These are phyloP conservation scores for Oostethus manadensis DNA, from an alignment of 2,113 vertebrate genomes.

Conservation along the genomic window DNA sequence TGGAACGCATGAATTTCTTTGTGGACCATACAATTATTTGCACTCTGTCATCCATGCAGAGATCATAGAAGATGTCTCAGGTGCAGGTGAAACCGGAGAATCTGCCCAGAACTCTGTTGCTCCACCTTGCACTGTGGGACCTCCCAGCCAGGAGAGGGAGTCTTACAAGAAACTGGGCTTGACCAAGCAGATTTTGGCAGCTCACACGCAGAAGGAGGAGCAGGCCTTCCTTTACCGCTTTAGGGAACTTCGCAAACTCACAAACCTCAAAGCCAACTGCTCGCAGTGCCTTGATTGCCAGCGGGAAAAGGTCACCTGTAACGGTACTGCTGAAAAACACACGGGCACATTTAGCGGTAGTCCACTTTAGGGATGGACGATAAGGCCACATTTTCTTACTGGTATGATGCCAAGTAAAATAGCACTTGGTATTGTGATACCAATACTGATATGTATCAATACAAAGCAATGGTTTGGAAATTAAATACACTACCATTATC, in stretches of 20 bases:
- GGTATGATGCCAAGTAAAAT: too few relatives aligned
- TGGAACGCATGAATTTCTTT: background rate
- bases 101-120: conserved; percentile 41
- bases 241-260: conserved; percentile 72
- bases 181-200: conserved; percentile 91
- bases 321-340: conserved; percentile 54
- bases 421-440: too few relatives aligned
- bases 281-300: conserved; percentile 76
- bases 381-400: too few relatives aligned
- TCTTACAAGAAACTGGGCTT: conserved; percentile 83
- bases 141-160: conserved; percentile 77
- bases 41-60: conserved; percentile 64
- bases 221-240: conserved; percentile 85
- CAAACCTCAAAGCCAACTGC: conserved; percentile 76
- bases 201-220: conserved; percentile 92
- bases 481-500: too few relatives aligned
- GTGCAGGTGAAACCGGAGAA: conserved; percentile 69
- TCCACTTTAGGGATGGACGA: too few relatives aligned
- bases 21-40: background rate
- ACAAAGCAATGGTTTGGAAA: too few relatives aligned
- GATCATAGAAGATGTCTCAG: conserved; percentile 78
- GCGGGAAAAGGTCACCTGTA: conserved; percentile 54
- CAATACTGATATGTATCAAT: too few relatives aligned
- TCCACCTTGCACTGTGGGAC: conserved; percentile 42
- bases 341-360: conserved; percentile 1